Evolutionary conservation across 2,113 vertebrate species (phyloP).

Genomic region (Clinocottus analis): DNA sequence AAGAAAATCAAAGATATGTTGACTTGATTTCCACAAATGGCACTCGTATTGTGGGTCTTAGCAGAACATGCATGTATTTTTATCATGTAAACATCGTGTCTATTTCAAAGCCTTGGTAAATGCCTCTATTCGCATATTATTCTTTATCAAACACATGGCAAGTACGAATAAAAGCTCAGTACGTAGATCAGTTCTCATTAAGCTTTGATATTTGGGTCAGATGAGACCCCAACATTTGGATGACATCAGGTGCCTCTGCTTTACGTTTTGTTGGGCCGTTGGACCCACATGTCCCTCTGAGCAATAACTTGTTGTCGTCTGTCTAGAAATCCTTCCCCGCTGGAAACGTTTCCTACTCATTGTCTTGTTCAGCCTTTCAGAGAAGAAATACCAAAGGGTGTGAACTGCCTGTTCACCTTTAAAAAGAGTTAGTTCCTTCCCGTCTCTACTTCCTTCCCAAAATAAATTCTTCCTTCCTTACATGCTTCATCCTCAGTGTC

Average conservation of each 20-base stretch:
- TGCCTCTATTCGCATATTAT: background rate
- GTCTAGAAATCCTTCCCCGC: conserved; percentile 18
- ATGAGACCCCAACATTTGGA: conserved; percentile 34
- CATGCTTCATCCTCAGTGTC: conserved; percentile 11
- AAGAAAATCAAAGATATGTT: background rate
- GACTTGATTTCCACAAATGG: background rate
- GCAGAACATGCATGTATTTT: background rate
- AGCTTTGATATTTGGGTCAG: conserved; percentile 44
- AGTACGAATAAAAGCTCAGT: conserved; percentile 26
- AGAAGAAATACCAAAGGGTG: conserved; percentile 35
- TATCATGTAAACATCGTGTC: too few relatives aligned
- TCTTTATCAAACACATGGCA: background rate
- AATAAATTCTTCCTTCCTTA: conserved; percentile 45
- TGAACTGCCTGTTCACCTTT: conserved; percentile 47
- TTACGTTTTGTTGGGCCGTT: background rate
- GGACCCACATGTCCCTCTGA: background rate
- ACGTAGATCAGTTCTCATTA: conserved; percentile 20
- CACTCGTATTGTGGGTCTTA: background rate
- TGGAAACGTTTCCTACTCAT: conserved; percentile 25
- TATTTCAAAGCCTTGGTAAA: background rate
- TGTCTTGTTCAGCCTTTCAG: conserved; percentile 6
- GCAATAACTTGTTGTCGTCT: conserved; percentile 13
- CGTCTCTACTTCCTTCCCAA: conserved; percentile 31
- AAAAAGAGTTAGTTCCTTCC: conserved; percentile 64
- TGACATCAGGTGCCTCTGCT: background rate